phyloP scores from a whole-genome alignment of 2,113 vertebrate species.

The Halichoerus grypus region DNA sequence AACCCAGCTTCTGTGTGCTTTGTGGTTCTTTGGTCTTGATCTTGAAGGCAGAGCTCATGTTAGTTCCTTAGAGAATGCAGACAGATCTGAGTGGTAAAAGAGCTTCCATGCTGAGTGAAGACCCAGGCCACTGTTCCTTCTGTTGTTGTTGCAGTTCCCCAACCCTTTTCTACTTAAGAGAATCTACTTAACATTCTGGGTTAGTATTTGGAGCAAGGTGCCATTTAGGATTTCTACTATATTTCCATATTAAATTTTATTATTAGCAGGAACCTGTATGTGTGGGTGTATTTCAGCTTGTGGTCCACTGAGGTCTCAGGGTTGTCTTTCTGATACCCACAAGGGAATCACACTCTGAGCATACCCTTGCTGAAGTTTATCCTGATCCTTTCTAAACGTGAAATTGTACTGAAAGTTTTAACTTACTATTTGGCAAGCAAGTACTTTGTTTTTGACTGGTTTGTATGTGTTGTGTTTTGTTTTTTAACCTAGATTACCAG shows the following conservation, averaged over 20 bases:
- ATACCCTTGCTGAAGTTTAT: slow-evolving; percentile 20
- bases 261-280: slow-evolving; percentile 8
- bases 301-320: neutral
- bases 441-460: slow-evolving; percentile 55
- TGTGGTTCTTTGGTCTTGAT: neutral
- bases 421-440: slow-evolving; percentile 13
- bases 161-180: neutral
- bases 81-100: neutral
- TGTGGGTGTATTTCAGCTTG: neutral
- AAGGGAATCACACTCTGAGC: neutral
- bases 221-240: slow-evolving; percentile 43
- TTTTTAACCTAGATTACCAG: slow-evolving; percentile 91
- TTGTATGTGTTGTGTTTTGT: slow-evolving; percentile 59
- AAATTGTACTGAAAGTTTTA: slow-evolving; percentile 36
- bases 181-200: neutral
- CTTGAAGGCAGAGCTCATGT: neutral
- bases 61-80: neutral
- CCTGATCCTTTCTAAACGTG: slow-evolving; percentile 43
- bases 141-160: neutral
- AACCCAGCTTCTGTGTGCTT: neutral
- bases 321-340: neutral
- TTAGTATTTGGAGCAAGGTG: slow-evolving; percentile 25
- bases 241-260: slow-evolving; percentile 40
- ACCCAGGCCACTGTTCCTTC: neutral
- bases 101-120: neutral